These are phyloP conservation scores for Clarias macrocephalus DNA, from an alignment of 2,113 vertebrate genomes.

Conservation along the genomic window DNA sequence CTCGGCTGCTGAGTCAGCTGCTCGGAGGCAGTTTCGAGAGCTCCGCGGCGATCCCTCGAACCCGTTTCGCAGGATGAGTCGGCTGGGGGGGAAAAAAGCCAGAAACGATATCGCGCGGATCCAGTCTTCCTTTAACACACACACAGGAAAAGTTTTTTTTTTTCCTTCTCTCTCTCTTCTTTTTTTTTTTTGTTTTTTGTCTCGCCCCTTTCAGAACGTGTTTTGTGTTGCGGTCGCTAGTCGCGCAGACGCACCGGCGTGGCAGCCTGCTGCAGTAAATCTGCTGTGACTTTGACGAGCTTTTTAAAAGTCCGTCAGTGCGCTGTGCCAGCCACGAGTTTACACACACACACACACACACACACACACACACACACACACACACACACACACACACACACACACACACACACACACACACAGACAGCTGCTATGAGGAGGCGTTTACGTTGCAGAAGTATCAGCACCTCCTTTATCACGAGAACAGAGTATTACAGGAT, in stretches of 20 bases:
- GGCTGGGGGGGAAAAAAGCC: too few relatives aligned
- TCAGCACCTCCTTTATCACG: slow-evolving; percentile 34
- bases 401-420: too few relatives aligned
- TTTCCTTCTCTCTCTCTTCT: not conserved
- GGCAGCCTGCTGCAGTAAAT: slow-evolving; percentile 13
- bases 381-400: too few relatives aligned
- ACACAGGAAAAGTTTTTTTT: too few relatives aligned
- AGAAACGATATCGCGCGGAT: too few relatives aligned
- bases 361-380: too few relatives aligned
- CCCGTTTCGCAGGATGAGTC: slow-evolving; percentile 37
- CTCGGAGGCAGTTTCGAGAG: slow-evolving; percentile 39
- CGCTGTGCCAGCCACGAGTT: slow-evolving; percentile 22
- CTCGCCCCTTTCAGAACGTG: slow-evolving; percentile 1
- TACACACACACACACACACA: not conserved
- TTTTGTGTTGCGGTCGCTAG: slow-evolving; percentile 36
- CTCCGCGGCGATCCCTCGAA: slow-evolving; percentile 24
- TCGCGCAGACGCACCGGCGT: not conserved
- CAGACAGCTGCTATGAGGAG: slow-evolving; percentile 34
- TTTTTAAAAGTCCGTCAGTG: slow-evolving; percentile 36
- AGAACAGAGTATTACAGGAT: slow-evolving; percentile 30
- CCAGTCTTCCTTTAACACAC: too few relatives aligned
- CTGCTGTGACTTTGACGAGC: slow-evolving; percentile 39
- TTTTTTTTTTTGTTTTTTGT: not conserved
- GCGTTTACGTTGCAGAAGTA: slow-evolving; percentile 37
- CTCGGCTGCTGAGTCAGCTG: slow-evolving; percentile 48